These are phyloP conservation scores for Odontomachus brunneus DNA, from an alignment of 1,140 invertebrate genomes.

Conservation along the genomic window DNA sequence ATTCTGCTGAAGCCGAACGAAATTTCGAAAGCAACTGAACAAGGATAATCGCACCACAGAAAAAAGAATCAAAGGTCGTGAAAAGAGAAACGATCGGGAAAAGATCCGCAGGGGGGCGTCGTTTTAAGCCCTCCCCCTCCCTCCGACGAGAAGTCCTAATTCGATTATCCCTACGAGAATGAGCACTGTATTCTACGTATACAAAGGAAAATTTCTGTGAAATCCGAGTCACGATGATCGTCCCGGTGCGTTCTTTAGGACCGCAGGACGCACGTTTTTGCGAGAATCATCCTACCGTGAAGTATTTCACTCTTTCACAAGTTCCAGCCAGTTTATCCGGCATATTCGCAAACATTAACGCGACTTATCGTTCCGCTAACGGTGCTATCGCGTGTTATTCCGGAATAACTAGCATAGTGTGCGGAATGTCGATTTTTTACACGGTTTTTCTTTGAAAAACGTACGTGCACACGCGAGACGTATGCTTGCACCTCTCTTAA, in stretches of 20 bases:
- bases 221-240: constrained; percentile 1
- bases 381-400: no score
- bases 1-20: background rate
- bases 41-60: constrained; percentile 22
- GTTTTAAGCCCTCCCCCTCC: no score
- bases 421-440: no score
- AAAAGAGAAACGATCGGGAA: constrained; percentile 30
- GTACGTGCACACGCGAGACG: no score
- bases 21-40: constrained; percentile 28
- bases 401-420: no score
- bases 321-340: no score
- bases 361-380: no score
- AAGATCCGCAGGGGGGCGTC: background rate
- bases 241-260: background rate
- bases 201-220: constrained; percentile 27
- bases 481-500: no score
- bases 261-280: background rate
- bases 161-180: constrained; percentile 2
- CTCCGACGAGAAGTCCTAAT: constrained; percentile 11
- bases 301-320: background rate
- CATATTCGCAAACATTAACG: no score
- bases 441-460: no score
- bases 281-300: background rate
- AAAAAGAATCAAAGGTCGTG: constrained; percentile 8
- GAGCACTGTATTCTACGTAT: background rate